Base-by-base conservation (phyloP, 2,797 vertebrate genomes). In the Phaenicophaeus curvirostris region DNA sequence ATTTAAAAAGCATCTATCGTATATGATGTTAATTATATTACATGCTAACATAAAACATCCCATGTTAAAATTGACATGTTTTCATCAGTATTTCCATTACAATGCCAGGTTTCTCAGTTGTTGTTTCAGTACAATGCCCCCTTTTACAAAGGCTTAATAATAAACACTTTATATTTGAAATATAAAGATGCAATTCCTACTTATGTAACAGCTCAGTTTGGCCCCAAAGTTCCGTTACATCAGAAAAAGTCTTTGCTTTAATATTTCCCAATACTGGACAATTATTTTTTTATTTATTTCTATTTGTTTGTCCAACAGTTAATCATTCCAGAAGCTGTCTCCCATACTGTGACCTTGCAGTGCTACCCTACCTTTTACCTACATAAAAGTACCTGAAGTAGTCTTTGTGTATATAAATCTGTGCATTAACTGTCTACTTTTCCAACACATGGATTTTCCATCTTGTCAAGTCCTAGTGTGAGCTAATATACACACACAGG, bases 381-480 rank as follows among this genome's bases (percentile, higher is more conserved):
- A 18, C 9, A 25, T 21, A 31, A 72, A 91, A 31, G 5, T 17
- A 31, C 20, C 28, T 16, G 15, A 61, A 72, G 2, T 58, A 27
- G 13, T 65, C 41, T 42, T 69, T 18, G 9, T 71, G 5, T 35
- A 73, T 67, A 66, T n/a, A 65, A 46, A 65, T 79, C 14, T 3
- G 1, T 44, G 12, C 11, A 17, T 63, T 51, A 33, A 33, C 41
- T 8, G 3, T 7, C 21, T 58, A 39, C 28, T 78, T 53, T 66
- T 39, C 33, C 42, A 72, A 23, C 19, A 17, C 11, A 27, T 25
- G 16, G 33, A 58, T 73, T 87, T 78, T 65, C 33, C 13, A 53
- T 5, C 16, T 90, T 0, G 0, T 4, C 35, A 71, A 30, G 18
- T 44, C 7, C 16, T 48, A 11, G 13, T 24, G 5, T 19, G 18